Evolutionary conservation across 1,140 invertebrate genomes (phyloP).

Genomic region (Plodia interpunctella): DNA sequence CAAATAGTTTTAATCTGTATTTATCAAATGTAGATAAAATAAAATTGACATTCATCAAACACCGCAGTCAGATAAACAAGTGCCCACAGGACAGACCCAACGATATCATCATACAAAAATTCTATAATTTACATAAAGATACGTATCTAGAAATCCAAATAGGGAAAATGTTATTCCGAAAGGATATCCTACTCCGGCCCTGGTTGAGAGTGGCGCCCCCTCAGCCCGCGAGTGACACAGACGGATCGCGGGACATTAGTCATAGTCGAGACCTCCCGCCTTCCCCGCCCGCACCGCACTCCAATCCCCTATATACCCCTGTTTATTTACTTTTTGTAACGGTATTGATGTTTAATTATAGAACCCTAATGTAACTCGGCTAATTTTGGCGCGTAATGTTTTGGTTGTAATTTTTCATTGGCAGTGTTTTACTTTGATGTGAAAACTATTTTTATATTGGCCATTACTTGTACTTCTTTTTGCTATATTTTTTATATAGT

Average conservation of each 20-base stretch:
- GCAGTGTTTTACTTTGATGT: slow-evolving; percentile 19
- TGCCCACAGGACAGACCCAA: slow-evolving; percentile 6
- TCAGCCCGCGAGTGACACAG: slow-evolving; percentile 65
- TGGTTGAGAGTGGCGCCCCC: slow-evolving; percentile 60
- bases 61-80: not conserved
- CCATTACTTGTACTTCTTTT: slow-evolving; percentile 8
- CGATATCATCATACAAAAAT: slow-evolving; percentile 17
- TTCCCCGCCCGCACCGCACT: slow-evolving; percentile 27
- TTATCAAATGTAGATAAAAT: not conserved
- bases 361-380: slow-evolving; percentile 59
- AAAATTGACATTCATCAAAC: not conserved
- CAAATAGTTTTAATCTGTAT: too few species aligned
- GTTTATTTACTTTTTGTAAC: slow-evolving; percentile 77
- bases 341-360: slow-evolving; percentile 77
- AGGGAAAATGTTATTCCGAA: slow-evolving; percentile 66
- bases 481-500: not conserved
- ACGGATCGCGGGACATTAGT: slow-evolving; percentile 69
- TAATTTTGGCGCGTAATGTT: slow-evolving; percentile 59
- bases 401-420: slow-evolving; percentile 49
- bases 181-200: slow-evolving; percentile 61
- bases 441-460: slow-evolving; percentile 14
- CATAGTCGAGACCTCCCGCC: slow-evolving; percentile 67
- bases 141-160: slow-evolving; percentile 54
- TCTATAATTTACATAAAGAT: slow-evolving; percentile 67
- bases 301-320: slow-evolving; percentile 53